phyloP scores from a whole-genome alignment of 2,888 invertebrate species.

The Neoitamus cyanurus region DNA sequence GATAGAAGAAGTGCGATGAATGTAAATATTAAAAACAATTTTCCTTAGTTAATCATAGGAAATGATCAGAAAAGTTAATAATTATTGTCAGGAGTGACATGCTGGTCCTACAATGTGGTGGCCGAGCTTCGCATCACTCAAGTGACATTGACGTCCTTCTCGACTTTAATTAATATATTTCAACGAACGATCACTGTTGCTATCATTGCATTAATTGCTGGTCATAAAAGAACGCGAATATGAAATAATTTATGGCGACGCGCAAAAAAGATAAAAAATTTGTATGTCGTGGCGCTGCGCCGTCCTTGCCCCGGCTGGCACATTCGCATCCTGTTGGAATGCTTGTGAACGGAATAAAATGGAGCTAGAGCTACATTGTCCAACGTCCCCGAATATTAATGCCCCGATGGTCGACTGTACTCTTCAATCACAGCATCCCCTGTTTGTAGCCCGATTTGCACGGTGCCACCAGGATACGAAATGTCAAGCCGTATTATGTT shows the following conservation, averaged over 20 bases:
- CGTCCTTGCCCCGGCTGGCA: not conserved
- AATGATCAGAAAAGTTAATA: conserved; percentile 20
- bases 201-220: conserved; percentile 15
- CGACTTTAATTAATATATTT: conserved; percentile 29
- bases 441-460: conserved; percentile 14
- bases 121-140: not conserved
- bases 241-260: conserved; percentile 36
- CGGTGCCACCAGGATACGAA: conserved; percentile 35
- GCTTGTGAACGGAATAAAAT: not conserved
- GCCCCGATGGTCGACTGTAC: not conserved
- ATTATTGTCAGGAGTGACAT: conserved; percentile 4
- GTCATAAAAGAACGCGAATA: conserved; percentile 25
- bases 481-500: conserved; percentile 46
- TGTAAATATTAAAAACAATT: conserved; percentile 28
- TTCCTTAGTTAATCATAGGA: conserved; percentile 12
- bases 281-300: not conserved
- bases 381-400: not conserved
- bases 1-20: not conserved
- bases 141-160: not conserved
- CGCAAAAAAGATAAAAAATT: conserved; percentile 11
- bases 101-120: not conserved
- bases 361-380: not conserved
- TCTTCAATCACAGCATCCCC: conserved; percentile 29
- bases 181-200: not conserved
- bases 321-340: not conserved